Percentiles rank a stretch among this genome's conserved stretches.
These are phyloP conservation scores for Steatocranus sp. DNA, from an alignment of 2,797 vertebrate genomes.

Conservation along the genomic window DNA sequence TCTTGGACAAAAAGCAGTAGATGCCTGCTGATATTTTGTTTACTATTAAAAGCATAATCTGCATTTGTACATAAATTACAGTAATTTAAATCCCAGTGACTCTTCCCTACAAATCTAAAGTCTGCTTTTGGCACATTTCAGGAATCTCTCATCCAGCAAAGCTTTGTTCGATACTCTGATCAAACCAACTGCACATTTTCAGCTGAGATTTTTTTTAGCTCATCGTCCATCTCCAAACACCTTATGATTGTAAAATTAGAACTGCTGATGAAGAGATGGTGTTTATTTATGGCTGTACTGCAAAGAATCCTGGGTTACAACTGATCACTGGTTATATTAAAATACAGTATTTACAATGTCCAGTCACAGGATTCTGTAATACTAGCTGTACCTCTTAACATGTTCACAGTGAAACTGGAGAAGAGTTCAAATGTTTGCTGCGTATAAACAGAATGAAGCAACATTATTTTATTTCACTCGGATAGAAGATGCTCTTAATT, in stretches of 20 bases:
- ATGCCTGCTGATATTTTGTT: not conserved
- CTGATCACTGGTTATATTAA: not conserved
- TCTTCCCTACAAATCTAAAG: not conserved
- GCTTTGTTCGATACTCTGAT: not conserved
- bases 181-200: not conserved
- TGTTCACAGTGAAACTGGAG: not conserved
- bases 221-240: not conserved
- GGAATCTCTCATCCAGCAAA: not conserved
- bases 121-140: not conserved
- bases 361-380: not conserved
- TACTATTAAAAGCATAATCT: not conserved
- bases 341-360: not conserved
- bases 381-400: not conserved
- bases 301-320: not conserved
- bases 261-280: not conserved
- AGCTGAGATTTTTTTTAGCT: not conserved
- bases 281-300: not conserved
- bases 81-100: not conserved
- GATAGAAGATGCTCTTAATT: not conserved
- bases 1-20: not conserved
- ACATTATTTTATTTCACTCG: not conserved
- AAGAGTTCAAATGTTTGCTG: not conserved
- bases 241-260: rapidly evolving
- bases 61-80: not conserved
- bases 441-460: rapidly evolving